phyloP scores from a whole-genome alignment of 2,113 vertebrate species.

The Nannobrachium achirus region DNA sequence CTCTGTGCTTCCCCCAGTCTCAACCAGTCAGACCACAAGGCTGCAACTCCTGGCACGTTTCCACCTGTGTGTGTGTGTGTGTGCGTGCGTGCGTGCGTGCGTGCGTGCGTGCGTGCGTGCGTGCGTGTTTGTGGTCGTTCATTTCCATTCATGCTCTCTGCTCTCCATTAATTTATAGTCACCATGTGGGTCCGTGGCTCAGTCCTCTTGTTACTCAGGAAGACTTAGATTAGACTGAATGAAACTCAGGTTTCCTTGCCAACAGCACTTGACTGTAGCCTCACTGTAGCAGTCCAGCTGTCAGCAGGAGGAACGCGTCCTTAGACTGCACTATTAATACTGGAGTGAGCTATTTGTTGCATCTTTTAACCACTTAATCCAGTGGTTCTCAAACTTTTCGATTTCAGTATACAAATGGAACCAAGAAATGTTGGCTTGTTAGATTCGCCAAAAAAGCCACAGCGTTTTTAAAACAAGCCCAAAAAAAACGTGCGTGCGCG shows the following conservation, averaged over 20 bases:
- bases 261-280: neutral
- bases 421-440: too few species aligned
- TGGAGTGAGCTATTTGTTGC: neutral
- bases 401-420: too few species aligned
- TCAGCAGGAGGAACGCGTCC: neutral
- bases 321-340: neutral
- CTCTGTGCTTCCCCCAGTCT: conserved; percentile 29
- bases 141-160: neutral
- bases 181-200: neutral
- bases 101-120: neutral
- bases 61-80: neutral
- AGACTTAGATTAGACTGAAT: neutral
- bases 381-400: too few species aligned
- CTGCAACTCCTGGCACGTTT: neutral
- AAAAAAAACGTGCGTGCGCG: too few species aligned
- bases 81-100: too few species aligned
- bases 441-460: too few species aligned
- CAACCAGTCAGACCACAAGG: conserved; percentile 18
- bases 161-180: conserved; percentile 4
- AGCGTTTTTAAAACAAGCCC: too few species aligned
- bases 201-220: conserved; percentile 3
- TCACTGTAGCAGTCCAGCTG: conserved; percentile 2
- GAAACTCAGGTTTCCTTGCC: neutral
- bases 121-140: neutral
- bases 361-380: too few species aligned